Percentiles rank a stretch among this genome's conserved stretches.
These are phyloP conservation scores for Heliangelus exortis DNA, from an alignment of 2,797 vertebrate species.

Conservation along the genomic window DNA sequence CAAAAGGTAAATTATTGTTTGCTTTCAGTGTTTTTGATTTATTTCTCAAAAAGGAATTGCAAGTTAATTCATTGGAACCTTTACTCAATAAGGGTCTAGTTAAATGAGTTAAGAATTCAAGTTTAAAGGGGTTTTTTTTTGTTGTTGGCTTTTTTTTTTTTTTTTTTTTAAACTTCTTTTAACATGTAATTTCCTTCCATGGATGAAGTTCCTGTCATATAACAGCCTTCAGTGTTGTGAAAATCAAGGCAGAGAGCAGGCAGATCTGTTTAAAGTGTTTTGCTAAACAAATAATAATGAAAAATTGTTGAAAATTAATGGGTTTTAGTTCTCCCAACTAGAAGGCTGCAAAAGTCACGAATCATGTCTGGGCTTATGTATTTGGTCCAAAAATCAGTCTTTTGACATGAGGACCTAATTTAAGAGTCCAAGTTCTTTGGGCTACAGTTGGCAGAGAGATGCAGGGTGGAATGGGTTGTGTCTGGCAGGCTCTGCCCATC, in stretches of 20 bases:
- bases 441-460: background rate
- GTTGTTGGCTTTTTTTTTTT: background rate
- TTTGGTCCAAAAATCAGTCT: background rate
- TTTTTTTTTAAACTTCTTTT: background rate
- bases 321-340: background rate
- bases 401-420: background rate
- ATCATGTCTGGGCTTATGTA: background rate
- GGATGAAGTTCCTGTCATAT: background rate
- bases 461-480: background rate
- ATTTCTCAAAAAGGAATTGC: background rate
- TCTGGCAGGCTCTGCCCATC: background rate
- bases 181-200: background rate
- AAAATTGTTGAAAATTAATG: background rate
- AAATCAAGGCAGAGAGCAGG: background rate
- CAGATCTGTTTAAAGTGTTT: background rate
- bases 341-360: background rate
- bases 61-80: background rate
- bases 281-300: background rate
- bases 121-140: background rate
- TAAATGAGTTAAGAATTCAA: background rate
- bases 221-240: background rate
- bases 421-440: background rate
- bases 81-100: background rate
- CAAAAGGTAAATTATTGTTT: slow-evolving; percentile 10
- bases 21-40: slow-evolving; percentile 2